Percentiles rank a stretch among this genome's conserved stretches.
These are phyloP conservation scores for Melanocharis versteri DNA, from an alignment of 2,113 vertebrate species.

Conservation along the genomic window DNA sequence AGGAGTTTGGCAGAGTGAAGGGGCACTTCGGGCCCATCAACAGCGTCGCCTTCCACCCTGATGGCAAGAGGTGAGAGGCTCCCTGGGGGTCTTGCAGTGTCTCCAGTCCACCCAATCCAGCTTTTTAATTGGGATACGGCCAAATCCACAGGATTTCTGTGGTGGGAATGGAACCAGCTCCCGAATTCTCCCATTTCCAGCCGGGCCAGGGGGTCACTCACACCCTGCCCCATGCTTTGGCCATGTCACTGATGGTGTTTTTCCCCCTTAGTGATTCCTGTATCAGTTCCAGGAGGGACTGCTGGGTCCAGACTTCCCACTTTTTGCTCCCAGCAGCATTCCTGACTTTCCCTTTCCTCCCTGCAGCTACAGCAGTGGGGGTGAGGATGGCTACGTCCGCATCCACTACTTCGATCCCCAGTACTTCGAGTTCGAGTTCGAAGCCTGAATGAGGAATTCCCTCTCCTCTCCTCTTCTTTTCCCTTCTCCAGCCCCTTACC, in stretches of 20 bases:
- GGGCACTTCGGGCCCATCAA: conserved; percentile 98
- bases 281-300: neutral
- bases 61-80: conserved; percentile 88
- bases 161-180: neutral
- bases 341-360: neutral
- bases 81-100: fast-evolving
- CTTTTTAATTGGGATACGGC: fast-evolving
- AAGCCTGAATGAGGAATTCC: conserved; percentile 73
- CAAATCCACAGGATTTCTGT: fast-evolving
- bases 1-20: conserved; percentile 97
- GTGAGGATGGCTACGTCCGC: conserved; percentile 93
- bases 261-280: neutral
- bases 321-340: neutral
- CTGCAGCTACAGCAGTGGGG: conserved; percentile 93
- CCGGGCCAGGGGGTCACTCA: fast-evolving
- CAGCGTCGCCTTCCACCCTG: conserved; percentile 95
- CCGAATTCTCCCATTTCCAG: neutral
- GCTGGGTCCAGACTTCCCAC: neutral
- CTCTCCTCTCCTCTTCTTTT: neutral
- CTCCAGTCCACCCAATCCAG: neutral
- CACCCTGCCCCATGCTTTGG: fast-evolving
- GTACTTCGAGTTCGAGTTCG: conserved; percentile 98
- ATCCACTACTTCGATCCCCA: conserved; percentile 97
- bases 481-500: neutral
- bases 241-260: fast-evolving